Conservation (phyloP, 2,797 vertebrate species). For the Cuculus canorus region DNA sequence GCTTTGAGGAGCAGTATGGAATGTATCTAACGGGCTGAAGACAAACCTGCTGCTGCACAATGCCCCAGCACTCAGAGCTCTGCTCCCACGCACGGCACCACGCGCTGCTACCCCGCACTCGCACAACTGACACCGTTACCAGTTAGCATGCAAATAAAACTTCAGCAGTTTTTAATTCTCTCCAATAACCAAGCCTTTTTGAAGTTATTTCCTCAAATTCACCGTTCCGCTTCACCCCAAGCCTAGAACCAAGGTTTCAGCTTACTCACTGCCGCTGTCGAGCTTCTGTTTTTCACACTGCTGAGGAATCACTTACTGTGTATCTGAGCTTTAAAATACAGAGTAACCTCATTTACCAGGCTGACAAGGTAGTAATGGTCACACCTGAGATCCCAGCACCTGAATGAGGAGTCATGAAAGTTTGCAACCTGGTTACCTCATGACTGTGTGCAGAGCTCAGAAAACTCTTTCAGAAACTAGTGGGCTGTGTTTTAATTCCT, state of each 20-base stretch:
- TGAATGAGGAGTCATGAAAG: background rate
- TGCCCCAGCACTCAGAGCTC: accelerated
- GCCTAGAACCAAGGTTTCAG: background rate
- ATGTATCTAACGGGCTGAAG: too few species aligned
- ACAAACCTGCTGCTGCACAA: background rate
- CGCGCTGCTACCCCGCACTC: background rate
- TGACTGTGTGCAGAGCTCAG: background rate
- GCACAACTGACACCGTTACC: background rate
- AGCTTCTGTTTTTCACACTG: background rate
- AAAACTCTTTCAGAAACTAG: conserved; percentile 3
- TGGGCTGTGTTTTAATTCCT: background rate
- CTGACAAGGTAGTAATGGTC: background rate
- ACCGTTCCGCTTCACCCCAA: background rate
- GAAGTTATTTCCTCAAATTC: background rate
- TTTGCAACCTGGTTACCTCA: background rate
- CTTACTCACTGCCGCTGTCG: background rate
- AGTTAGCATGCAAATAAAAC: background rate
- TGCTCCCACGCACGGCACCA: background rate
- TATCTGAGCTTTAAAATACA: background rate
- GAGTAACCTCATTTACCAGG: background rate
- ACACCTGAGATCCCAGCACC: background rate
- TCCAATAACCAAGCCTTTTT: background rate
- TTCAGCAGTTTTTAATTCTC: background rate
- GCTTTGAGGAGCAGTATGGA: background rate
- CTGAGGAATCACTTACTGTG: background rate